Evolutionary conservation across 2,888 invertebrate species (phyloP), one percentile per base, ranked within the genome.

Genomic region (Stictocephala bisonia): DNA sequence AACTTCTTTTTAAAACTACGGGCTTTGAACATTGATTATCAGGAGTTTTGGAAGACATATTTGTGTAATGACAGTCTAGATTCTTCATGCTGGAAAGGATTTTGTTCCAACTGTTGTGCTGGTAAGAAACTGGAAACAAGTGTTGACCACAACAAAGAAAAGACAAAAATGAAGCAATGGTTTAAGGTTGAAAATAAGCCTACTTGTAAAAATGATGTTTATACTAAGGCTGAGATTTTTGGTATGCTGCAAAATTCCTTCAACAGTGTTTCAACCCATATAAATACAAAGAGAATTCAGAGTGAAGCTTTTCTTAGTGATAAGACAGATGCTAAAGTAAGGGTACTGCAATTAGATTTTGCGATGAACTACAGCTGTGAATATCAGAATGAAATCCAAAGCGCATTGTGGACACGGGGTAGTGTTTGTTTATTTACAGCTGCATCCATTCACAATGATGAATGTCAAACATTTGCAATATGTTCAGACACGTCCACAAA

Each of bases 1-100:
- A 56, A 56, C 15, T 56, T 56, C 2, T 56, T 56, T 24, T 56
- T 56, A n/a, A 56, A 56, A 56, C 26, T 56, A n/a, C 26, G 24
- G 26, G 20, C 7, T 56, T 26, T 18, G 20, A 56, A 24, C 24
- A 22, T 56, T 22, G 9, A 22, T 56, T 56, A 56, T 56, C 11
- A 56, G 50, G 50, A 50, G 20, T 51, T 51, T 51, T 20, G 22
- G 51, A 22, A 51, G 15, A 51, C 15, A 51, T 51, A 51, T 51
- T n/a, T 51, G 3, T 51, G 24, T n/a, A n/a, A 44, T 44, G 44
- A 44, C 18, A 51, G 51, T 51, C 15, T 51, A 26, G 15, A 51
- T 51, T 51, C 24, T n/a, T n/a, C 6, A 51, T 51, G 26, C 13
- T 51, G 51, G 51, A 4, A n/a, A n/a, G 26, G 51, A 3, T 1